phyloP scores from a whole-genome alignment of 2,797 vertebrate genomes.

The Gymnothorax reevesii region DNA sequence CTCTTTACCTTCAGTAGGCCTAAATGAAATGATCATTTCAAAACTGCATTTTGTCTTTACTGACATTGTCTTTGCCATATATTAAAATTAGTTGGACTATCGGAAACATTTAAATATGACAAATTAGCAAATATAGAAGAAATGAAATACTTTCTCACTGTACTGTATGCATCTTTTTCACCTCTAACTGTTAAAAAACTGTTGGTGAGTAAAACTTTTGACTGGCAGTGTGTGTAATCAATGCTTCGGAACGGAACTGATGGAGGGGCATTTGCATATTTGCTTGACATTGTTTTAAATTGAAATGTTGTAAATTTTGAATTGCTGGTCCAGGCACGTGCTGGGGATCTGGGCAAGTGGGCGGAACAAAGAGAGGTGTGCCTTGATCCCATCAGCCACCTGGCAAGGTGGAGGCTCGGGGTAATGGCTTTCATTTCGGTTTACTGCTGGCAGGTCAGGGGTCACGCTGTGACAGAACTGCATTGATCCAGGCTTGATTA shows the following conservation, averaged over 20 bases:
- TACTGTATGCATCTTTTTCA: too few relatives aligned
- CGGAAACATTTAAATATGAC: too few relatives aligned
- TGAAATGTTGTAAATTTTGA: background rate
- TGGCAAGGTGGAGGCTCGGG: conserved; percentile 55
- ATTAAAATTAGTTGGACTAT: too few relatives aligned
- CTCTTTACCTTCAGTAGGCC: too few relatives aligned
- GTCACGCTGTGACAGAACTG: conserved; percentile 55
- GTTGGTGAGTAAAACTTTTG: too few relatives aligned
- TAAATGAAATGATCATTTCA: too few relatives aligned
- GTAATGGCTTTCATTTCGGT: conserved; percentile 75
- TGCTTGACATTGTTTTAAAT: background rate
- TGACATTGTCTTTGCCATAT: too few relatives aligned
- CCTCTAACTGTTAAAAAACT: too few relatives aligned
- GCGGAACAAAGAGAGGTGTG: conserved; percentile 8
- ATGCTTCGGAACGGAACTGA: background rate
- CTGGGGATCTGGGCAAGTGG: background rate
- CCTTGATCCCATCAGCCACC: conserved; percentile 37
- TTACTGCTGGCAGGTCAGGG: conserved; percentile 77
- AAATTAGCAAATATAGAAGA: too few relatives aligned
- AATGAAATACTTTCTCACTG: too few relatives aligned
- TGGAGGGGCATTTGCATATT: background rate
- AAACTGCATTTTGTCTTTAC: too few relatives aligned
- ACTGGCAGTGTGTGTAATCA: background rate
- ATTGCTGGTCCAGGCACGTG: background rate
- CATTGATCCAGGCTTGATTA: conserved; percentile 72